Evolutionary conservation across 1,140 invertebrate genomes (phyloP).

Genomic region (Halotydeus destructor): DNA sequence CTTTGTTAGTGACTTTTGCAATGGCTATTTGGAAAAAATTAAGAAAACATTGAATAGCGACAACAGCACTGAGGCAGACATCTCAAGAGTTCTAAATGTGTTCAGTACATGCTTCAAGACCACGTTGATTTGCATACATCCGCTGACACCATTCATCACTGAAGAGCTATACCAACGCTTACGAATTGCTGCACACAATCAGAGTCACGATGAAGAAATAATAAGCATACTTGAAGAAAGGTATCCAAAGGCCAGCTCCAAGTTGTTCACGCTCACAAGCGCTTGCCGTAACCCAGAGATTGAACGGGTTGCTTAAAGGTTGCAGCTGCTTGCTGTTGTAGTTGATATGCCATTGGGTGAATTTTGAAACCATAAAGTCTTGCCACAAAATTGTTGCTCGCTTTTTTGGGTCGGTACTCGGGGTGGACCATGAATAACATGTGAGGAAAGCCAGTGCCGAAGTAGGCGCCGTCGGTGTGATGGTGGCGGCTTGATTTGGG

Average conservation of each 20-base stretch:
- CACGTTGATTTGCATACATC: constrained; percentile 65
- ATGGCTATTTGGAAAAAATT: neutral
- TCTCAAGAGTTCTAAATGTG: constrained; percentile 27
- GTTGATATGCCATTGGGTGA: constrained; percentile 91
- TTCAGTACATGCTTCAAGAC: constrained; percentile 58
- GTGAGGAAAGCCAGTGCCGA: constrained; percentile 97
- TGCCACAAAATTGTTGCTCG: constrained; percentile 90
- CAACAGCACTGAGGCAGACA: constrained; percentile 17
- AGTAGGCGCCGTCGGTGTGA: constrained; percentile 97
- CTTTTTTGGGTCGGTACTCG: constrained; percentile 89
- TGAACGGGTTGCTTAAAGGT: no score
- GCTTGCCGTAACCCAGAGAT: no score
- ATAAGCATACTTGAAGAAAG: no score
- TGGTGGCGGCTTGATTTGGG: constrained; percentile 98
- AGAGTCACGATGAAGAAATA: no score
- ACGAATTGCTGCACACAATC: neutral
- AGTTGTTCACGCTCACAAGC: no score
- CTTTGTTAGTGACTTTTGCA: constrained; percentile 56
- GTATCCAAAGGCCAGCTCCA: no score
- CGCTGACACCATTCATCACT: constrained; percentile 95
- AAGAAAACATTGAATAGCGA: neutral
- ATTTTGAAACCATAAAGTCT: constrained; percentile 99
- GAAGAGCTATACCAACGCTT: constrained; percentile 91
- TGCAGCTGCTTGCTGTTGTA: constrained; percentile 69
- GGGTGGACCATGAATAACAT: constrained; percentile 99